These are phyloP conservation scores for Cabera pusaria DNA, from an alignment of 2,888 invertebrate genomes.

Conservation along the genomic window DNA sequence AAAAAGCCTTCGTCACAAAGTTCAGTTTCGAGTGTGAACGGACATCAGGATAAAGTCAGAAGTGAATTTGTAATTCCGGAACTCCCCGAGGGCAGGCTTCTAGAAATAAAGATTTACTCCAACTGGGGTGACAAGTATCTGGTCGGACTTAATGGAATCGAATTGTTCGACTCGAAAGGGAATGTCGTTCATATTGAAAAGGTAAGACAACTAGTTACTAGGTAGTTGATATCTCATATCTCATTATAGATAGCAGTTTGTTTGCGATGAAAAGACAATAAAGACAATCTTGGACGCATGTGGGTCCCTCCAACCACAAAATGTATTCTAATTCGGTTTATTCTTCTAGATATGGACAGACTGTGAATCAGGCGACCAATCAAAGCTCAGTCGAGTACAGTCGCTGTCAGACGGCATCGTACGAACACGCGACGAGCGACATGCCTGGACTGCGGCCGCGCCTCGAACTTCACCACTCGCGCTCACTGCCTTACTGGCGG, in stretches of 20 bases:
- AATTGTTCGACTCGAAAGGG: constrained; percentile 87
- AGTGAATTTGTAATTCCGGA: constrained; percentile 89
- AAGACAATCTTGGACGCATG: no score
- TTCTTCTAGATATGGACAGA: constrained; percentile 84
- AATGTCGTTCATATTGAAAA: constrained; percentile 82
- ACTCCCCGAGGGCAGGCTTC: constrained; percentile 86
- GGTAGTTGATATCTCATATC: no score
- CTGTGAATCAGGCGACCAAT: constrained; percentile 75
- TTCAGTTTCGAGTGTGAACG: constrained; percentile 45
- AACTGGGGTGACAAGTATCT: constrained; percentile 93
- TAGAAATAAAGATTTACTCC: constrained; percentile 86
- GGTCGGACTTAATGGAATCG: constrained; percentile 91
- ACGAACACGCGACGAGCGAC: constrained; percentile 89
- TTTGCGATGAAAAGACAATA: no score
- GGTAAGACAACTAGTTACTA: constrained; percentile 70
- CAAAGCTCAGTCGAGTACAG: constrained; percentile 81
- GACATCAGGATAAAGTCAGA: constrained; percentile 48
- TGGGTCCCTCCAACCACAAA: no score
- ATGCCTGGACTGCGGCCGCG: constrained; percentile 89
- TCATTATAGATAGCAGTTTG: no score
- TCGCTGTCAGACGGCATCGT: constrained; percentile 89
- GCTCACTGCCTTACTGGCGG: constrained; percentile 83
- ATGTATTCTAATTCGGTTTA: not conserved
- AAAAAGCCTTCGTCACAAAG: constrained; percentile 50
- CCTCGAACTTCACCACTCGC: constrained; percentile 83